Conservation (phyloP, 2,888 invertebrate species). For the Campoplex nolae region DNA sequence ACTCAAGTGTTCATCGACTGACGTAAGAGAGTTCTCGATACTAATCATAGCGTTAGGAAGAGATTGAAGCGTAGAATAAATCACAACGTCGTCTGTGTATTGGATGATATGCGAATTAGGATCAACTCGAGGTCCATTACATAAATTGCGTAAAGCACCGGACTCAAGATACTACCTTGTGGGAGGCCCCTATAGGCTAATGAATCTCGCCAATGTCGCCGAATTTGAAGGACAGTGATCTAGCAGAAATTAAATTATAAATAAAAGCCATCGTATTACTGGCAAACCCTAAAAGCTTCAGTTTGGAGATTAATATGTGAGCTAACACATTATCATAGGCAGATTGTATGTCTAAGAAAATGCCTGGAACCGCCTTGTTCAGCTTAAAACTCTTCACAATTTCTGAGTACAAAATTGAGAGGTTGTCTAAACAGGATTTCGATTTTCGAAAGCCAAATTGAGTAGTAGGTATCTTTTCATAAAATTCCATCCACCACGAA, state of each 20-base stretch:
- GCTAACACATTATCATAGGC: slow-evolving; percentile 24
- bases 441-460: slow-evolving; percentile 23
- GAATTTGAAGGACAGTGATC: slow-evolving; percentile 14
- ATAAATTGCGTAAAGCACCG: slow-evolving; percentile 21
- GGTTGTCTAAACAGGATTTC: slow-evolving; percentile 18
- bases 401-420: not conserved
- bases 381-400: not conserved
- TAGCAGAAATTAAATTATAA: slow-evolving; percentile 20
- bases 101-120: not conserved
- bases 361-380: not conserved
- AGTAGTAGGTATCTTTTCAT: not conserved
- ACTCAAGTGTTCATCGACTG: not conserved
- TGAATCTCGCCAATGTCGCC: not conserved
- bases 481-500: slow-evolving; percentile 15
- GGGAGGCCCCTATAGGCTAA: not conserved
- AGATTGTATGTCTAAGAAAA: slow-evolving; percentile 12
- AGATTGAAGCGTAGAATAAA: not conserved
- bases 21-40: not conserved
- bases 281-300: not conserved
- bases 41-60: not conserved
- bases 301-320: slow-evolving; percentile 7
- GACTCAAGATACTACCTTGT: slow-evolving; percentile 11
- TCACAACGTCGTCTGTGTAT: slow-evolving; percentile 10
- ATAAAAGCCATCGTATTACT: slow-evolving; percentile 16
- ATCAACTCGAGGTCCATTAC: slow-evolving; percentile 6